Evolutionary conservation across 2,113 vertebrate species (phyloP), one percentile per base, ranked within the genome.

Genomic region (Halichoerus grypus): DNA sequence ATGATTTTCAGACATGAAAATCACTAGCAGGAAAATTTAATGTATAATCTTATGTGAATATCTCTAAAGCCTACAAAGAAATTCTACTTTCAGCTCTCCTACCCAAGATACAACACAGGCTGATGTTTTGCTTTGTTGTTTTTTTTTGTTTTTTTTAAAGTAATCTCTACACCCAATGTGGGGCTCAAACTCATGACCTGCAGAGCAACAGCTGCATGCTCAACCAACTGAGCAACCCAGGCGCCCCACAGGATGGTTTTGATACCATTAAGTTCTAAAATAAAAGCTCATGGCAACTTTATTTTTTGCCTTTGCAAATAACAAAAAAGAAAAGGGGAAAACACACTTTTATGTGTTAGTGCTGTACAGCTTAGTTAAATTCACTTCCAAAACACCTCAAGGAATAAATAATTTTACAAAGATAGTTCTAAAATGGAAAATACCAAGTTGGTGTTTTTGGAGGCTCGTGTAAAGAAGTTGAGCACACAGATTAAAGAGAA

Each of bases 371-470:
- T 98, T 98, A 98, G 97, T 97, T 98, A 97, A 65, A 96, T 96
- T 98, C 93, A 91, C 72, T 97, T 97, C 80, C 28, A 95, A 96
- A 96, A 97, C 49, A 88, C 26, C 74, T 98, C 93, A 95, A 98
- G 97, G 98, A 97, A 97, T 98, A 55, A 74, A 92, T 95, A 98
- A 97, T 97, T 96, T 98, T 97, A 98, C 96, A 98, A 98, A 98
- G 91, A 82, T 94, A 98, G 80, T 98, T 98, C 95, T 98, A 96
- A 97, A 98, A 90, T 97, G 77, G 97, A 98, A 98, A 98, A 98
- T 96, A 97, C 95, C 97, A 98, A 97, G 96, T 61, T 59, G 88
- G 94, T 95, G 80, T 85, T 98, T 98, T 92, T 92, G 98, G 79
- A 98, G 97, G 97, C 88, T 90, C 12, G 33, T 82, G 42, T 97